phyloP scores from a whole-genome alignment of 2,888 invertebrate genomes.

The Cheilosia variabilis region DNA sequence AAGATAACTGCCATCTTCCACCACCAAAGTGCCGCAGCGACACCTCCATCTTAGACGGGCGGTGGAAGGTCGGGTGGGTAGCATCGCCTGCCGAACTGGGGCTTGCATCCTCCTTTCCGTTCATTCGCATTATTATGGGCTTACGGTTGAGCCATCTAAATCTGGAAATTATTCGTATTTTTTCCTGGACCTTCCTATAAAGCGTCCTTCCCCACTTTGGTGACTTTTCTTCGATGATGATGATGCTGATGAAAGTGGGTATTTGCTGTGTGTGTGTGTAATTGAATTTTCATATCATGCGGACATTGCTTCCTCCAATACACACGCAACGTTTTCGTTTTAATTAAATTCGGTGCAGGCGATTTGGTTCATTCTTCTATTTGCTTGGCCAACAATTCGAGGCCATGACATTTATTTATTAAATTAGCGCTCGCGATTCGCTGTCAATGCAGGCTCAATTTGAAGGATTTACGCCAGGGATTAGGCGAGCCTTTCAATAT shows the following conservation, averaged over 20 bases:
- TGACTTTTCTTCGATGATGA: constrained; percentile 45
- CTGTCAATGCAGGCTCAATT: constrained; percentile 65
- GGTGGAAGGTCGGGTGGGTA: constrained; percentile 29
- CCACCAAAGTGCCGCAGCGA: neutral
- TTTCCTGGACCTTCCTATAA: constrained; percentile 43
- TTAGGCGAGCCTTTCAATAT: constrained; percentile 72
- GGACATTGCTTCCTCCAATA: constrained; percentile 28
- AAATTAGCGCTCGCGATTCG: constrained; percentile 64
- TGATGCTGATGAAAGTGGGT: constrained; percentile 19
- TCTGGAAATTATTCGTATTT: constrained; percentile 71
- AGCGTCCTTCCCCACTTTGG: constrained; percentile 29
- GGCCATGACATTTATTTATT: constrained; percentile 61
- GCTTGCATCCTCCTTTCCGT: constrained; percentile 25
- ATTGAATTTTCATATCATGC: constrained; percentile 69
- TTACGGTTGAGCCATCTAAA: constrained; percentile 70
- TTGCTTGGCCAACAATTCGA: neutral
- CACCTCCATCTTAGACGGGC: neutral
- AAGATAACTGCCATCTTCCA: constrained; percentile 56
- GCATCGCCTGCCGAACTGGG: constrained; percentile 51
- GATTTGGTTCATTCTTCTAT: constrained; percentile 1
- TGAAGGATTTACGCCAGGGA: constrained; percentile 70
- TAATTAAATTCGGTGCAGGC: constrained; percentile 65
- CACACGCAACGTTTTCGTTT: constrained; percentile 55
- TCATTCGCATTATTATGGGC: constrained; percentile 64
- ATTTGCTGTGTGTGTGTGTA: constrained; percentile 44